Evolutionary conservation across 2,888 invertebrate species (phyloP).

Genomic region (Cataglyphis rosenhaueri): DNA sequence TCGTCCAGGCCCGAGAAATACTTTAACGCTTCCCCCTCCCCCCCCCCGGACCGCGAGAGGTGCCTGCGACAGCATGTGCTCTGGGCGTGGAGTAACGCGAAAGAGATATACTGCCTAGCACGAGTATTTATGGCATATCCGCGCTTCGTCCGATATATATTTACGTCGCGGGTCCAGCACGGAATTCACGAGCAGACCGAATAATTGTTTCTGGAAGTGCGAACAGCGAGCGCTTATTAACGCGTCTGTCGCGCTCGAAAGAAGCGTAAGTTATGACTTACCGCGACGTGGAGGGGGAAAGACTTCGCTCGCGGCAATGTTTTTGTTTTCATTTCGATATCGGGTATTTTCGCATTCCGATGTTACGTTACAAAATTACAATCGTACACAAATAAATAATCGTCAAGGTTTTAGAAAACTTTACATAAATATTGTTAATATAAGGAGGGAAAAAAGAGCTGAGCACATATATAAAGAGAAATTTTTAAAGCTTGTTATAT

Average conservation of each 20-base stretch:
- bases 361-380: not conserved
- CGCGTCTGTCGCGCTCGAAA: slow-evolving; percentile 51
- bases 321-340: slow-evolving; percentile 32
- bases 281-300: not conserved
- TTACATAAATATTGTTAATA: not conserved
- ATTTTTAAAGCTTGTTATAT: not conserved
- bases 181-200: slow-evolving; percentile 80
- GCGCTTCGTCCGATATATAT: slow-evolving; percentile 79
- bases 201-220: slow-evolving; percentile 84
- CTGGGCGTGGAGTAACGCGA: slow-evolving; percentile 83
- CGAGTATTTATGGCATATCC: slow-evolving; percentile 85
- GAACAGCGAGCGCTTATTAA: slow-evolving; percentile 81
- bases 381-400: not conserved
- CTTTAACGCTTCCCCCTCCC: not conserved
- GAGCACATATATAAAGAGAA: not conserved
- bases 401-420: not conserved
- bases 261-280: slow-evolving; percentile 38
- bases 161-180: slow-evolving; percentile 68
- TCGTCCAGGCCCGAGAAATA: slow-evolving; percentile 54
- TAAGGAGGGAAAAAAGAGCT: not conserved
- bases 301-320: not conserved
- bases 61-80: slow-evolving; percentile 84
- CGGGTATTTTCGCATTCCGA: not conserved
- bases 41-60: slow-evolving; percentile 63
- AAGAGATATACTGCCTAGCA: slow-evolving; percentile 84